Evolutionary conservation across 2,888 invertebrate species (phyloP), one percentile per base, ranked within the genome.

Genomic region (Antheraea assamensis): DNA sequence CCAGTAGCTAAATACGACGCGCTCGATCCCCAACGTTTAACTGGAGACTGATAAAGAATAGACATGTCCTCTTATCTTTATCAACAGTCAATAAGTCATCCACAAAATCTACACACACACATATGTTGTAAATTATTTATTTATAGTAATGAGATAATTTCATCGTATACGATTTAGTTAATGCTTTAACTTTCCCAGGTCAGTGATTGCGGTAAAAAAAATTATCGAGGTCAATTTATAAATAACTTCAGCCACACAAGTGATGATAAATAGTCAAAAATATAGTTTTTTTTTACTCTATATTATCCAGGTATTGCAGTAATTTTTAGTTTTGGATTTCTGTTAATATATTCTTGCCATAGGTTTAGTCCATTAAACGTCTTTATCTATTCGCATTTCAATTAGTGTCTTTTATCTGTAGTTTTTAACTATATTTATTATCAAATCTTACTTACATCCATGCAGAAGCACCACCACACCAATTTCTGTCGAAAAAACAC

Each of bases 11-110:
- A 58, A 78, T 81, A 82, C 81, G 61, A 64, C 61, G 79, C 79
- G 81, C 78, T 81, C 80, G 78, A 77, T 83, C 83, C 80, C 83
- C 78, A 80, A 73, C 75, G 79, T 82, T 85, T 87, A 87, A 86
- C 85, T 81, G 81, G 75, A 72, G 75, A 79, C 79, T 83, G 85
- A 83, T 85, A 85, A 87, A 84, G 80, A 83, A 78, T 75, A 80
- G 78, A 82, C 80, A 77, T 83, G 83, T 76, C 77, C 77, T 73
- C 83, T 87, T 90, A 90, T 90, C 90, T 83, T 76, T 75, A 84
- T 85, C 80, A 79, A 77, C 81, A 83, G 86, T 86, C 88, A 87
- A 88, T 89, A 88, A 82, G 80, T 82, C 81, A 81, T 58, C 72
- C 70, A 73, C 75, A 31, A 52, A 70, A 52, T 68, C 66, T 64